These are phyloP conservation scores for Nomada goodeniana DNA, from an alignment of 2,888 invertebrate species.

Conservation along the genomic window DNA sequence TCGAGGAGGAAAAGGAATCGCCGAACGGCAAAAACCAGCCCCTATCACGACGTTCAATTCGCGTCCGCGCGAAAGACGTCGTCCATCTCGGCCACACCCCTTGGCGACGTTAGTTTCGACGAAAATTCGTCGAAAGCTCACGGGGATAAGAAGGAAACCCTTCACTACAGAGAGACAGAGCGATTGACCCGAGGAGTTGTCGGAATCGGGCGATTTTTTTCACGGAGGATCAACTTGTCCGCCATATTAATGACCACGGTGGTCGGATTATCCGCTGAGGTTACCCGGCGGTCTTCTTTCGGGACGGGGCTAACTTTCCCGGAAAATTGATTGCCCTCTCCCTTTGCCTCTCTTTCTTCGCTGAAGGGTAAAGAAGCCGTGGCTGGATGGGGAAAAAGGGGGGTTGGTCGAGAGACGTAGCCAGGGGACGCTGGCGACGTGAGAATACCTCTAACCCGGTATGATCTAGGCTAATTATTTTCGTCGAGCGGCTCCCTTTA, in stretches of 20 bases:
- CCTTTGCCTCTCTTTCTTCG: background rate
- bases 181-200: conserved; percentile 67
- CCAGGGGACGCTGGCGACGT: background rate
- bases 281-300: conserved; percentile 58
- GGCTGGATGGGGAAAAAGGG: background rate
- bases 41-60: conserved; percentile 57
- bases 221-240: conserved; percentile 75
- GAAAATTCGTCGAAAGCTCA: conserved; percentile 20
- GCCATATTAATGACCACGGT: conserved; percentile 79
- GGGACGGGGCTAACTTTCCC: conserved; percentile 55
- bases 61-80: conserved; percentile 31
- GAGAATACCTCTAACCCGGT: conserved; percentile 19
- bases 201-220: conserved; percentile 73
- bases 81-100: conserved; percentile 53
- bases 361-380: conserved; percentile 13
- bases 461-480: conserved; percentile 64
- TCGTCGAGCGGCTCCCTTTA: conserved; percentile 56
- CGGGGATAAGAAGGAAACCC: conserved; percentile 29
- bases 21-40: conserved; percentile 52
- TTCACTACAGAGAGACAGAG: conserved; percentile 37
- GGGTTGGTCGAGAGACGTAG: background rate
- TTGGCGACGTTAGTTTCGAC: conserved; percentile 17
- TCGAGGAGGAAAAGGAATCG: conserved; percentile 32
- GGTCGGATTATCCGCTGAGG: conserved; percentile 76
- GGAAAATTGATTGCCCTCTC: conserved; percentile 71